Evolutionary conservation across 1,140 invertebrate species (phyloP).

Genomic region (Pteromalus puparum): DNA sequence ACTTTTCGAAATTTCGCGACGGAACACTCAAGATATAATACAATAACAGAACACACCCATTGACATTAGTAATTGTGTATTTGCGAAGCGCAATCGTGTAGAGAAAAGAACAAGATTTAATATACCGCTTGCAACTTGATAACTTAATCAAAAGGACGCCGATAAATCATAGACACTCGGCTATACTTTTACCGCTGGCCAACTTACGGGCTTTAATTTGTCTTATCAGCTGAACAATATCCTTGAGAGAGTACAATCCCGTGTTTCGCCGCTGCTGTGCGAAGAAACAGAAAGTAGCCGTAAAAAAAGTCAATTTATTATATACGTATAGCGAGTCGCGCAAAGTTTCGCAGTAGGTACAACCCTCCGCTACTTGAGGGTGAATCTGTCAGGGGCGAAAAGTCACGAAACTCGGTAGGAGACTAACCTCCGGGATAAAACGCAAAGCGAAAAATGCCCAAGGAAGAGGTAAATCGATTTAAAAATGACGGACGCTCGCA

Average conservation of each 20-base stretch:
- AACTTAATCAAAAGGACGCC: background rate
- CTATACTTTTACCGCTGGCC: background rate
- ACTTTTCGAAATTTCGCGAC: no score
- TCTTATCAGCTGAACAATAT: background rate
- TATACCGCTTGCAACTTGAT: background rate
- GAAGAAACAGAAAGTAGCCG: background rate
- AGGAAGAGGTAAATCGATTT: slow-evolving; percentile 4
- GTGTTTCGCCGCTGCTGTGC: background rate
- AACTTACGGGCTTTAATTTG: slow-evolving; percentile 2
- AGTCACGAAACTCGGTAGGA: background rate
- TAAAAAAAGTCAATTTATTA: slow-evolving; percentile 1
- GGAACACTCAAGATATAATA: no score
- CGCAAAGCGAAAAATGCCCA: background rate
- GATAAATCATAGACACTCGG: background rate
- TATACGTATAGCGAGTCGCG: no score
- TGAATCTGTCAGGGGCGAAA: background rate
- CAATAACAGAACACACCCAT: no score
- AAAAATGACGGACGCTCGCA: background rate
- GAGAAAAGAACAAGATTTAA: background rate
- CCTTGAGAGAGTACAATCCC: background rate
- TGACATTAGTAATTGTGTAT: no score
- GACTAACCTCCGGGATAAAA: background rate
- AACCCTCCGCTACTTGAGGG: background rate
- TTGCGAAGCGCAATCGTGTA: no score
- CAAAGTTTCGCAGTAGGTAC: background rate